These are phyloP conservation scores for Mythimna ferrago DNA, from an alignment of 2,888 invertebrate genomes.

Conservation along the genomic window DNA sequence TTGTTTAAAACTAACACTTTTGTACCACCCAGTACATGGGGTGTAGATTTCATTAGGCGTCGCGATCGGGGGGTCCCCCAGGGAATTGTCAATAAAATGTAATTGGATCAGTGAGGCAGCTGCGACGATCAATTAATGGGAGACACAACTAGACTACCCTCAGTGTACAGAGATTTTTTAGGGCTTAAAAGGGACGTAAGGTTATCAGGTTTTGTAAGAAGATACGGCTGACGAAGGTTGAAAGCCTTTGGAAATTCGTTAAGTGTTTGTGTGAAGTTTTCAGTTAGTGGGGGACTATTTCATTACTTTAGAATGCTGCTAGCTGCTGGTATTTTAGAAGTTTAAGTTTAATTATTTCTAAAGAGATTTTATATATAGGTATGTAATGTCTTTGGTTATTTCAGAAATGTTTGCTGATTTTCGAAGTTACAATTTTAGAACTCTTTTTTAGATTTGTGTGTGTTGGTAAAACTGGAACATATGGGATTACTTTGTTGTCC, in stretches of 20 bases:
- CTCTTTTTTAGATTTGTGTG: no score
- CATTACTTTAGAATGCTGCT: not conserved
- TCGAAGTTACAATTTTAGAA: not conserved
- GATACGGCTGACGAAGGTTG: not conserved
- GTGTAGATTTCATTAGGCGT: constrained; percentile 71
- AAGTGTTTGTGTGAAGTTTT: not conserved
- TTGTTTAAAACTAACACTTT: constrained; percentile 31
- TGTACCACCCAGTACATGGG: constrained; percentile 47
- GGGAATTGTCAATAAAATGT: constrained; percentile 79
- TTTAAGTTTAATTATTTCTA: no score
- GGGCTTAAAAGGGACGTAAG: not conserved
- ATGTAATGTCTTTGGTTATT: not conserved
- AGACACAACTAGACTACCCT: constrained; percentile 37
- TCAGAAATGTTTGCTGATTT: not conserved
- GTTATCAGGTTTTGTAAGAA: not conserved
- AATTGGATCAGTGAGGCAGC: constrained; percentile 78
- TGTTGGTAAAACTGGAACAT: no score
- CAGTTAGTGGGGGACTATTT: not conserved
- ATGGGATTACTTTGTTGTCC: no score
- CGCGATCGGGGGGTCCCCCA: constrained; percentile 56
- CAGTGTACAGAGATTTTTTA: constrained; percentile 38
- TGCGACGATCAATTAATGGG: constrained; percentile 74
- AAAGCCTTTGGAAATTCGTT: not conserved
- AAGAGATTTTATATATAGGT: no score
- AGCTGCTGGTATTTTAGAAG: not conserved